Evolutionary conservation across 2,113 vertebrate species (phyloP).

Genomic region (Xiphophorus couchianus): DNA sequence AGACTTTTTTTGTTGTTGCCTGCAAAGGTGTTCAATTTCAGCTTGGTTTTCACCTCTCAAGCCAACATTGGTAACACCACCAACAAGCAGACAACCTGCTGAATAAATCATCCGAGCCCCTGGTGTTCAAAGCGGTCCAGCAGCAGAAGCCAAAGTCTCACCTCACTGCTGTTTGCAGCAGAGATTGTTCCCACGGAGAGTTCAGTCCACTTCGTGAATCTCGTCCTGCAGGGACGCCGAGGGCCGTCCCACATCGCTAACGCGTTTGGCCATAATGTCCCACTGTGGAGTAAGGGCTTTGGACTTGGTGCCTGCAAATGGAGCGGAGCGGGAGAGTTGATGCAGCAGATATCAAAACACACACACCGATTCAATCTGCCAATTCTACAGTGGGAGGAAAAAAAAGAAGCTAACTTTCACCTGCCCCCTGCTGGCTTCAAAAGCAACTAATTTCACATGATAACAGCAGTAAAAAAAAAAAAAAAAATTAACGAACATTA

Average conservation of each 20-base stretch:
- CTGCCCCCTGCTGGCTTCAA: constrained; percentile 60
- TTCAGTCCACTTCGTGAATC: constrained; percentile 94
- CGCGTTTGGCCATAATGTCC: constrained; percentile 95
- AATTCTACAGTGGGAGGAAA: too few species aligned
- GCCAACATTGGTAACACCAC: not conserved
- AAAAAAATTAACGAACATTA: not conserved
- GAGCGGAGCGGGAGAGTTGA: constrained; percentile 24
- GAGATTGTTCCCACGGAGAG: constrained; percentile 78
- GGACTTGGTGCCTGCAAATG: constrained; percentile 88
- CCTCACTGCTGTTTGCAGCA: constrained; percentile 84
- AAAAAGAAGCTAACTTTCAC: not conserved
- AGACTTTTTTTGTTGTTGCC: too few species aligned
- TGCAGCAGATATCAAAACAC: not conserved
- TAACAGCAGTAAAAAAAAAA: not conserved
- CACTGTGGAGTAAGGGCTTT: constrained; percentile 89
- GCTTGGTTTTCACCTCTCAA: not conserved
- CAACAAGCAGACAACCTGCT: not conserved
- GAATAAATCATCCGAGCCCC: not conserved
- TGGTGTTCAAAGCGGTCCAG: not conserved
- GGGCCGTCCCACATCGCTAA: constrained; percentile 85
- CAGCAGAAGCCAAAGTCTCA: constrained; percentile 30
- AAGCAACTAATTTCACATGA: not conserved
- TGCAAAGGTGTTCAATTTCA: too few species aligned
- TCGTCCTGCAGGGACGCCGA: constrained; percentile 89
- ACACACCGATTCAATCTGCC: too few species aligned